Evolutionary conservation across 2,797 vertebrate species (phyloP).

Genomic region (Typhlichthys subterraneus): DNA sequence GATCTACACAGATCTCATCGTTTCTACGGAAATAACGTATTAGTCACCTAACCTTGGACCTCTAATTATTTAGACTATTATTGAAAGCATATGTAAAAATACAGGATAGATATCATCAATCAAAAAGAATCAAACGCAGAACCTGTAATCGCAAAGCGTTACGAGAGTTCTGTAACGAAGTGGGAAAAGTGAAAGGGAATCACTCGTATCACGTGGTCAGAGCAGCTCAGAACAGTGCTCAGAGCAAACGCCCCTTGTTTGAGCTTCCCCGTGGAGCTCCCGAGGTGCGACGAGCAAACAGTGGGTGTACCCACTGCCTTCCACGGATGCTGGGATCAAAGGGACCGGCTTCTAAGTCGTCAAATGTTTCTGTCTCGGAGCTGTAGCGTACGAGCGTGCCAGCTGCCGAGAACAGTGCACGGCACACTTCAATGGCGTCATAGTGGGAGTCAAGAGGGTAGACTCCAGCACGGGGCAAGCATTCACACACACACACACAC

Average conservation of each 20-base stretch:
- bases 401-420: constrained; percentile 57
- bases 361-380: constrained; percentile 54
- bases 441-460: constrained; percentile 60
- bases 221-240: constrained; percentile 21
- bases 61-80: too few species aligned
- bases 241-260: constrained; percentile 35
- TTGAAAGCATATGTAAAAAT: too few species aligned
- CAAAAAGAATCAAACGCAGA: too few species aligned
- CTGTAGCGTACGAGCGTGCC: constrained; percentile 52
- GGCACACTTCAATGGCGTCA: constrained; percentile 57
- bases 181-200: too few species aligned
- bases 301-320: constrained; percentile 53
- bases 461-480: constrained; percentile 24
- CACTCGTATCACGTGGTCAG: constrained; percentile 31
- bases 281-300: constrained; percentile 39
- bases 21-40: too few species aligned
- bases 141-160: too few species aligned
- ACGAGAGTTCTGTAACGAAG: too few species aligned
- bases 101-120: too few species aligned
- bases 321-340: constrained; percentile 59
- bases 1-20: too few species aligned
- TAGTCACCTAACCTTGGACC: too few species aligned
- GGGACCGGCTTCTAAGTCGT: constrained; percentile 58
- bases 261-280: constrained; percentile 55
- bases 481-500: constrained; percentile 14